Evolutionary conservation across 2,888 invertebrate species (phyloP), one percentile per base, ranked within the genome.

Genomic region (Alviniconcha strummeri): DNA sequence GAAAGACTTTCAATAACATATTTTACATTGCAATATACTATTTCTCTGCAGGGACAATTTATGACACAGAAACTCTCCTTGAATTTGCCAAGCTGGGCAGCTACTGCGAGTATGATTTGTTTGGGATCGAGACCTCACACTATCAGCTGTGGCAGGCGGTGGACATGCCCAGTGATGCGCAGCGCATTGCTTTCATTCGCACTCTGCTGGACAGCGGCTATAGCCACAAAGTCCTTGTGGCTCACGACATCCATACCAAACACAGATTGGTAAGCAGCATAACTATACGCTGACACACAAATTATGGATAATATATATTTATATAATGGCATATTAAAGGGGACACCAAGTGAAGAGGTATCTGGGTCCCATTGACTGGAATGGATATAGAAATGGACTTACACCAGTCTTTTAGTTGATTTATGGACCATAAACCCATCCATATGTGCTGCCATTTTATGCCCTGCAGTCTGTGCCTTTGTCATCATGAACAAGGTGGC

Each of bases 241-340:
- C 97, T 0, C 97, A 97, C 89, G 97, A 97, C 90, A 96, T 97
- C 86, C 97, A 97, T 91, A 97, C 97, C 0, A 97, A 97, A 91
- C 97, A 97, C 93, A 95, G 97, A 93, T 93, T 97, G 95, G 97
- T 97, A 87, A 89, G 91, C 8, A 60, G 60, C 36, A 36, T 36
- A 36, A 36, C 36, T 3, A 36, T 36, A 36, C 36, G 1, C 36
- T 36, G 36, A 36, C 36, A 36, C 36, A 36, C 36, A 36, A 36
- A 36, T 36, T 36, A 36, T 36, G 36, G 36, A 36, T 3, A 36
- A 36, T 36, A 36, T 36, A 36, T 36, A 36, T 36, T 36, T 36
- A 36, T 36, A 36, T 36, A 36, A 36, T 36, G 36, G 36, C 36
- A 36, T 36, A 36, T 36, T 36, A 36, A 36, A 36, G 36, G 36